These are phyloP conservation scores for Drosophila tsacasi DNA, from an alignment of 1,140 invertebrate species.

Conservation along the genomic window DNA sequence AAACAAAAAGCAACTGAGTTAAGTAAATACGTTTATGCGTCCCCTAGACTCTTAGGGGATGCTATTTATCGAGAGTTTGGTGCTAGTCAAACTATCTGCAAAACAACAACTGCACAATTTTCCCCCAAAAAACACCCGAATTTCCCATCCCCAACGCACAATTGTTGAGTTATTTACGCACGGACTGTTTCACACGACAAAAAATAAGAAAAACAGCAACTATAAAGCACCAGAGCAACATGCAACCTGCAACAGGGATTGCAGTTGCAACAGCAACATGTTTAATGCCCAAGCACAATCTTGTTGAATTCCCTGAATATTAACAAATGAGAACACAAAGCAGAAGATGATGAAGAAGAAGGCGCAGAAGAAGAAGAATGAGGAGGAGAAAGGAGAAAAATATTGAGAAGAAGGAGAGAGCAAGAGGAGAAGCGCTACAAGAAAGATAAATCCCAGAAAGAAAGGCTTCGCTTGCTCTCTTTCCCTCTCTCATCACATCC, in stretches of 20 bases:
- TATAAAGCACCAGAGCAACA: constrained; percentile 45
- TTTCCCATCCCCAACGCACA: constrained; percentile 37
- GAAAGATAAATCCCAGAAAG: background rate
- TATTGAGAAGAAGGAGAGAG: constrained; percentile 24
- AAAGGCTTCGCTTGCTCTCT: constrained; percentile 35
- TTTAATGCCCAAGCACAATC: constrained; percentile 77
- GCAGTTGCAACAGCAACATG: constrained; percentile 48
- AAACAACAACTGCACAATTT: constrained; percentile 60
- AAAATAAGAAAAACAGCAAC: constrained; percentile 47
- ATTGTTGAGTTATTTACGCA: constrained; percentile 73
- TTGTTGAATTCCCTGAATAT: constrained; percentile 54
- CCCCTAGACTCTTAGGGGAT: constrained; percentile 39
- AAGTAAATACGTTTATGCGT: constrained; percentile 67
- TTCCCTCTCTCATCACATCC: constrained; percentile 20
- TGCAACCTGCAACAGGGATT: constrained; percentile 36
- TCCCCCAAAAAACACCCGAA: constrained; percentile 6
- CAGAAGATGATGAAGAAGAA: constrained; percentile 29
- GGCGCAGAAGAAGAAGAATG: constrained; percentile 28
- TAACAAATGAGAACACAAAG: constrained; percentile 43
- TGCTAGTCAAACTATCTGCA: constrained; percentile 85
- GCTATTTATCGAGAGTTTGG: constrained; percentile 74
- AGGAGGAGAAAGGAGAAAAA: constrained; percentile 18
- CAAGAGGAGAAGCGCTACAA: constrained; percentile 26
- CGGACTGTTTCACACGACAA: constrained; percentile 70
- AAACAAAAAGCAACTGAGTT: constrained; percentile 56